Evolutionary conservation across 2,113 vertebrate species (phyloP).

Genomic region (Phylloscopus trochiloides): DNA sequence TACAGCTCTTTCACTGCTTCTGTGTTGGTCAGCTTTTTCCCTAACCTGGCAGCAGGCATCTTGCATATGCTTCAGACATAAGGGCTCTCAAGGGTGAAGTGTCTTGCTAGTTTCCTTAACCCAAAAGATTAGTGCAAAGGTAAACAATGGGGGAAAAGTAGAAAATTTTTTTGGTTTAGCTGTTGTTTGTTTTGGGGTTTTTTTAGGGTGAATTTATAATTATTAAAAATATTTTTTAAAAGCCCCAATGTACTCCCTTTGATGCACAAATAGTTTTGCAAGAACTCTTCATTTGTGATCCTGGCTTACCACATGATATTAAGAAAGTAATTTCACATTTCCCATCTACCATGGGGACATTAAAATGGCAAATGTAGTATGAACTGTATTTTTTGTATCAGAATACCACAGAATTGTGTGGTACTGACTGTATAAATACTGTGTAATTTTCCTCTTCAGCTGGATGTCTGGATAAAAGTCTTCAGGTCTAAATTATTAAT

Average conservation of each 20-base stretch:
- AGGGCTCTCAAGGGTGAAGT: neutral
- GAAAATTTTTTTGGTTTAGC: neutral
- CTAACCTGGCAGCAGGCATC: neutral
- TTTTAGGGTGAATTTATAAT: neutral
- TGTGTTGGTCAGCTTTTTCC: neutral
- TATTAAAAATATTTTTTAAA: neutral
- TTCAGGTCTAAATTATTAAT: slow-evolving; percentile 33
- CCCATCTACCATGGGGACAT: neutral
- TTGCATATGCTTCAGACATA: neutral
- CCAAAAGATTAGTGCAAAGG: neutral
- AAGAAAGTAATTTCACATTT: neutral
- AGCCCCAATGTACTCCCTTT: neutral
- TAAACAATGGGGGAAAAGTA: neutral
- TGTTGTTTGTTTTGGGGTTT: neutral
- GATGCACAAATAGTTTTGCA: neutral
- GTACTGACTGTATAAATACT: neutral
- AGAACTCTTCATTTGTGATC: neutral
- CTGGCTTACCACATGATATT: neutral
- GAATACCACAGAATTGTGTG: neutral
- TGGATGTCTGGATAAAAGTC: neutral
- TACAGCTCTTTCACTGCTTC: neutral
- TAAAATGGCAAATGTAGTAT: neutral
- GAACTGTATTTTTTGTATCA: neutral
- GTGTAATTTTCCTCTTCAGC: neutral
- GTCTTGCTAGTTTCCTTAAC: neutral